Evolutionary conservation across 2,113 vertebrate genomes (phyloP), one percentile per base, ranked within the genome.

Genomic region (Potamarius usumacintae): DNA sequence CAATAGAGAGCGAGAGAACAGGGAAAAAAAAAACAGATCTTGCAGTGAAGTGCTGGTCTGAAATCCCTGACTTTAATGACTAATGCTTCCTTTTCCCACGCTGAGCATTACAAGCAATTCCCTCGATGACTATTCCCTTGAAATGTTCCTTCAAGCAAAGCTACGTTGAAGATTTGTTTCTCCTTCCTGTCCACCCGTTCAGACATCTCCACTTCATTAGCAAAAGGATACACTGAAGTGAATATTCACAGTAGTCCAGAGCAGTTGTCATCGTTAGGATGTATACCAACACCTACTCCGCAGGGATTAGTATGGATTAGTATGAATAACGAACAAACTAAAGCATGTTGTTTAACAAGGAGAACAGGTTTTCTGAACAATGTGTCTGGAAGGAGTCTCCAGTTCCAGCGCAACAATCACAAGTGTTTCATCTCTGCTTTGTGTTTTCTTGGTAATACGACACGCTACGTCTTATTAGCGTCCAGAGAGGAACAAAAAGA

Each of bases 1-100:
- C 78, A 22, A 81, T 42, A 34, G 17, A 20, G 27, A 58, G 57
- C 18, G 78, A 81, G 78, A 58, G 12, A 18, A 55, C n/a, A 34
- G 5, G 34, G 27, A 4, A 52, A 27, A 4, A 52, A 27, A 81
- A 80, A 30, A 20, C 30, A 60, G 27, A 60, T 81, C 79, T 22
- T 81, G 55, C 42, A 30, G 55, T 81, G 30, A 60, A 60, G 79
- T 60, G 27, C 79, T 81, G 57, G 7, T 81, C 79, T 81, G 30
- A 81, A 81, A 60, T 22, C 55, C 55, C 55, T 60, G 78, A 58
- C 78, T 34, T 58, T 80, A 80, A 80, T 80, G 78, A 58, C 78
- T 80, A 80, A 80, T 80, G 78, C 55, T 80, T 60, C 79, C 79
- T 81, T 60, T 60, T 42, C 79, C 79, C 57, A 81, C 17, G 27